Base-by-base conservation (phyloP, 2,797 vertebrate species). In the Myoxocephalus aenaeus region DNA sequence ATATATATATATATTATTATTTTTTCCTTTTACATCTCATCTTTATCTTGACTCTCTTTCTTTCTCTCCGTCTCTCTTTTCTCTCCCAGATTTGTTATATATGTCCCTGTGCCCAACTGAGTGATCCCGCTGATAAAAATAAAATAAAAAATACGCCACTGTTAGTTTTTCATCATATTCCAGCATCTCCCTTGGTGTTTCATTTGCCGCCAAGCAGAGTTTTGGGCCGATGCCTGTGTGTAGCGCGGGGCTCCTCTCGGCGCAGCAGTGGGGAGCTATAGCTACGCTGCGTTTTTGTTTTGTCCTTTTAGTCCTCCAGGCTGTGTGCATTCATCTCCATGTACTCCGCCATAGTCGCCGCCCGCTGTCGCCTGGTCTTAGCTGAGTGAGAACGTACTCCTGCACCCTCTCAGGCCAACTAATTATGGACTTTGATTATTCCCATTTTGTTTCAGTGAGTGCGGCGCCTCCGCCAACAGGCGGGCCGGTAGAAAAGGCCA, bases 401-500 rank as follows among this genome's bases (percentile, higher is more conserved):
- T 73, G 84, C 88, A 64, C 87, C 81, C 85, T 90, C 87, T 87
- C 85, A 84, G 88, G 91, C 92, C 88, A 87, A 91, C 93, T 94
- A 93, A 95, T 95, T 94, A 94, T 86, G 80, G 89, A 92, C 93
- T 96, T 95, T 95, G 94, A 96, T 95, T 94, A 94, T 93, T 93
- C 91, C 86, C 92, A 85, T 94, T 95, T 94, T 91, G 88, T 93
- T 92, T 93, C 88, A 90, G 82, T 90, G 88, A 90, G 90, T 84
- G 80, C n/a, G 62, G 80, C 53, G 73, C 83, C 44, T 46, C 78
- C 72, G 92, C 93, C 94, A 92, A 91, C 90, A 92, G 89, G 86
- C 90, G 32, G 87, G 77, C 86, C 85, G 29, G 81, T 89, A 93
- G 90, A 92, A 27, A 93, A 94, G 92, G 92, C 92, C 90, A 90